Conservation (phyloP, 2,797 vertebrate genomes). For the Esox lucius region DNA sequence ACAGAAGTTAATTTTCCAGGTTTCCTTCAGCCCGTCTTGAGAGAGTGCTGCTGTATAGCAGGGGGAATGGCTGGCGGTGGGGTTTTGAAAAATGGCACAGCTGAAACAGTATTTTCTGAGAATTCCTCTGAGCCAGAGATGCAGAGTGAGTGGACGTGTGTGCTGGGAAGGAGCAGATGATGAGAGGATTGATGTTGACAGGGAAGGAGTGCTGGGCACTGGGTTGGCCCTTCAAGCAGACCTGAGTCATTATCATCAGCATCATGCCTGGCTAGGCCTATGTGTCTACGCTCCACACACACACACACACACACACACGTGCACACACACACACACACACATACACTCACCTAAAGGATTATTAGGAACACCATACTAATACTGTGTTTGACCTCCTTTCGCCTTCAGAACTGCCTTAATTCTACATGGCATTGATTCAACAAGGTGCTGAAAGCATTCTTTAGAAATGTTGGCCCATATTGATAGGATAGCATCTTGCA, state of each 20-base stretch:
- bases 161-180: neutral
- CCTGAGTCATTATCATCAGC: conserved; percentile 29
- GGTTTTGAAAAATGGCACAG: neutral
- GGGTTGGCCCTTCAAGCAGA: conserved; percentile 11
- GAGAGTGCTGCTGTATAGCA: neutral
- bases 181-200: conserved; percentile 18
- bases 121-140: neutral
- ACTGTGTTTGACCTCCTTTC: too few species aligned
- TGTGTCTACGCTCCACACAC: neutral
- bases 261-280: conserved; percentile 5
- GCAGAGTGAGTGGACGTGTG: neutral
- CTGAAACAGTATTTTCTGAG: neutral
- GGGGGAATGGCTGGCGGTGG: neutral
- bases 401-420: too few species aligned
- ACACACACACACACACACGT: neutral
- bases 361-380: too few species aligned
- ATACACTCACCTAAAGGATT: too few species aligned
- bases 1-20: neutral
- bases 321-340: neutral
- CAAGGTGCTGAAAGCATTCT: too few species aligned
- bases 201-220: neutral
- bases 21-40: neutral
- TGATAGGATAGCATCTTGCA: too few species aligned
- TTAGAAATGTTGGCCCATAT: too few species aligned
- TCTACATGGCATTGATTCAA: too few species aligned